Percentiles rank a stretch among this genome's conserved stretches.
These are phyloP conservation scores for Antennarius striatus DNA, from an alignment of 2,113 vertebrate genomes.

Conservation along the genomic window DNA sequence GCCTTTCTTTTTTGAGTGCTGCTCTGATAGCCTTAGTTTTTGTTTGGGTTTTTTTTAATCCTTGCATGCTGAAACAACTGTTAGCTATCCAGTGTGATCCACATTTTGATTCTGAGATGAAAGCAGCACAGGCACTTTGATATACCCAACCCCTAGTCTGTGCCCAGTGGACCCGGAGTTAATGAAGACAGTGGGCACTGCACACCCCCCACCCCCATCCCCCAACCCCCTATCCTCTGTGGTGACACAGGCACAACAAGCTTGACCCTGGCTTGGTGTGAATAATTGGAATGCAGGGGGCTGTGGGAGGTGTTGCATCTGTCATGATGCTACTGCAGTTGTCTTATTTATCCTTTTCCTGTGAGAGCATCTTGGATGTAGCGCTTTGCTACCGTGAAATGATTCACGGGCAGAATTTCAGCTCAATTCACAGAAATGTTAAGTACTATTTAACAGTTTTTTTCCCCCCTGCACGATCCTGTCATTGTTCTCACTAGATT, in stretches of 20 bases:
- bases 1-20: slow-evolving; percentile 65
- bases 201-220: slow-evolving; percentile 48
- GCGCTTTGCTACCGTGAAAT: slow-evolving; percentile 20
- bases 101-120: slow-evolving; percentile 79
- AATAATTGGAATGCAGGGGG: slow-evolving; percentile 72
- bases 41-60: slow-evolving; percentile 5
- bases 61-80: slow-evolving; percentile 69
- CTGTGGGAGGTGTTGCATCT: slow-evolving; percentile 73
- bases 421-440: not conserved
- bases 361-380: slow-evolving; percentile 37
- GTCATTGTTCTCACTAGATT: not conserved
- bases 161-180: slow-evolving; percentile 73
- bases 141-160: slow-evolving; percentile 68
- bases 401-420: slow-evolving; percentile 16
- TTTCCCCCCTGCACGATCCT: not conserved
- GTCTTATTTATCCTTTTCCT: slow-evolving; percentile 69
- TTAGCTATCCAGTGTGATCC: slow-evolving; percentile 73
- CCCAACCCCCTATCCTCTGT: slow-evolving; percentile 33
- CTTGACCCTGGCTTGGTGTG: slow-evolving; percentile 72
- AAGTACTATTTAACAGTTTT: not conserved
- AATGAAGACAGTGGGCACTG: slow-evolving; percentile 74
- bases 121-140: slow-evolving; percentile 76
- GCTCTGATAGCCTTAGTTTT: slow-evolving; percentile 78
- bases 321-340: slow-evolving; percentile 66
- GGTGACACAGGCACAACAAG: slow-evolving; percentile 69